phyloP scores from a whole-genome alignment of 2,888 invertebrate species.

The Eulithis testata region DNA sequence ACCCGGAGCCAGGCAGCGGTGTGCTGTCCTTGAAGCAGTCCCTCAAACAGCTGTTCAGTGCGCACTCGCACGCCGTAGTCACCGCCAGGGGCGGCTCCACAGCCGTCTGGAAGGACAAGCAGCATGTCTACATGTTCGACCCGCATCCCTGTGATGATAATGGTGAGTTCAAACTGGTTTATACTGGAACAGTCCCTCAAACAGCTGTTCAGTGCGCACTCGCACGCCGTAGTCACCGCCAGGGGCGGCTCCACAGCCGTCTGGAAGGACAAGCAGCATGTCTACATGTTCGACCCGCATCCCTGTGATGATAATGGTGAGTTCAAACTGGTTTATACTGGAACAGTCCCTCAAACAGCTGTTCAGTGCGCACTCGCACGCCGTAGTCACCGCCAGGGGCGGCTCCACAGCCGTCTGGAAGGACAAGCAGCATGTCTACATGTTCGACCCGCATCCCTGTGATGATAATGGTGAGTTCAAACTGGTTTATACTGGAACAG shows the following conservation, averaged over 20 bases:
- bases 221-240: slow-evolving; percentile 82
- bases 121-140: slow-evolving; percentile 83
- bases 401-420: slow-evolving; percentile 84
- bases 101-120: slow-evolving; percentile 82
- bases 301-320: slow-evolving; percentile 75
- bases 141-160: slow-evolving; percentile 83
- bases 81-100: slow-evolving; percentile 83
- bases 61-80: slow-evolving; percentile 77
- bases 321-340: neutral
- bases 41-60: slow-evolving; percentile 61
- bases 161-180: slow-evolving; percentile 13
- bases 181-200: too few relatives aligned
- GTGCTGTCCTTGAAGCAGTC: slow-evolving; percentile 62
- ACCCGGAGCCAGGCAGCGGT: slow-evolving; percentile 55
- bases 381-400: slow-evolving; percentile 84
- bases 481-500: too few relatives aligned
- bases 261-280: slow-evolving; percentile 78
- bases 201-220: slow-evolving; percentile 63
- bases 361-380: slow-evolving; percentile 68
- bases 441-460: slow-evolving; percentile 86
- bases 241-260: slow-evolving; percentile 83
- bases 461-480: slow-evolving; percentile 61
- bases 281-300: slow-evolving; percentile 85
- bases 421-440: slow-evolving; percentile 73
- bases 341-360: too few relatives aligned